phyloP scores from a whole-genome alignment of 1,140 invertebrate species.

The Harlomillsia oculata region DNA sequence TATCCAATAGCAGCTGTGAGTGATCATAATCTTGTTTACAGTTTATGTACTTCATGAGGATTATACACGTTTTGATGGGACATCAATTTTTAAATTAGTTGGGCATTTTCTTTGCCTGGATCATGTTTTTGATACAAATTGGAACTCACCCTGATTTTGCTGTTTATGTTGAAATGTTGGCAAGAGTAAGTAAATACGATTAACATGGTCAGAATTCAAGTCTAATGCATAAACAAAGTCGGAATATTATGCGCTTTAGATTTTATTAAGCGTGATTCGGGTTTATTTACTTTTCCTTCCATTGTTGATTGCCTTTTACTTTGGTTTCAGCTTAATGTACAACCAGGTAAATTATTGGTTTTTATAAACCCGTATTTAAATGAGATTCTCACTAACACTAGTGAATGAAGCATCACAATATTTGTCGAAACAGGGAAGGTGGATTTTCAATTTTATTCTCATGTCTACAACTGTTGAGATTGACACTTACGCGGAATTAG shows the following conservation, averaged over 20 bases:
- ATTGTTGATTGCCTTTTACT: constrained; percentile 9
- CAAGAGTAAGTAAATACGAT: constrained; percentile 3
- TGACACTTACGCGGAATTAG: constrained; percentile 1
- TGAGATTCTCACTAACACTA: too few relatives aligned
- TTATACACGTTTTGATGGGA: background rate
- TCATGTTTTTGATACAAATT: constrained; percentile 21
- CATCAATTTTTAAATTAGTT: constrained; percentile 11
- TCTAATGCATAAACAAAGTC: background rate
- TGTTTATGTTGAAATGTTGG: constrained; percentile 21
- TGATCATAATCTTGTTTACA: background rate
- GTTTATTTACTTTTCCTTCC: constrained; percentile 12
- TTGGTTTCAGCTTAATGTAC: constrained; percentile 15
- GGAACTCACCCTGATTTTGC: constrained; percentile 6
- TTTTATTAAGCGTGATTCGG: constrained; percentile 13
- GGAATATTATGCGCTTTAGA: background rate
- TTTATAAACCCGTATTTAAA: background rate
- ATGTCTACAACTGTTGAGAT: constrained; percentile 8
- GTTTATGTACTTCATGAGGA: background rate
- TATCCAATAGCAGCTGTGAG: constrained; percentile 26
- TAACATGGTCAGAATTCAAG: background rate
- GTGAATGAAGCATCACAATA: background rate
- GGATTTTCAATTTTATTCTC: constrained; percentile 6
- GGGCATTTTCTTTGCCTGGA: constrained; percentile 22
- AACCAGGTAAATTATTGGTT: background rate
- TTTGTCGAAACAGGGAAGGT: background rate